Evolutionary conservation across 2,797 vertebrate species (phyloP).

Genomic region (Myotis vivesi): DNA sequence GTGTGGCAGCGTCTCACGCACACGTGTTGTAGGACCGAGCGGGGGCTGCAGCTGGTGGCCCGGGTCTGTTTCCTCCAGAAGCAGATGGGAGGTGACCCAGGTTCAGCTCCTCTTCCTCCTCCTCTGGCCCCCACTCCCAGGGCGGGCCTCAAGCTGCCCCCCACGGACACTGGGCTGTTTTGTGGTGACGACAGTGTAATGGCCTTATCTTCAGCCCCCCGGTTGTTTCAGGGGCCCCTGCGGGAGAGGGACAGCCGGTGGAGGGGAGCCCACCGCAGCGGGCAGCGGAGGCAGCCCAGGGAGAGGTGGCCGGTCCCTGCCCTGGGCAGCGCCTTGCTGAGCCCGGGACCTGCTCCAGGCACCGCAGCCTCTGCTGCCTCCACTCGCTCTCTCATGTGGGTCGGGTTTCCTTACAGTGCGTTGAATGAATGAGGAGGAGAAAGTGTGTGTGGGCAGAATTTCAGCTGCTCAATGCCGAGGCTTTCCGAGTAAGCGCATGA

Average conservation of each 20-base stretch:
- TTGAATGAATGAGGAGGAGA: conserved; percentile 15
- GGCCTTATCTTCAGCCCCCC: not conserved
- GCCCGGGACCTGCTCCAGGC: not conserved
- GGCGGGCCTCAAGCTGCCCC: too few species aligned
- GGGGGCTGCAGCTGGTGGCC: not conserved
- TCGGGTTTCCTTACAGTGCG: not conserved
- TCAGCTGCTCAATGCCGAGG: not conserved
- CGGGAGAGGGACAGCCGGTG: not conserved
- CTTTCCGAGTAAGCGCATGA: conserved; percentile 33
- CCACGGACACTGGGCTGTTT: not conserved
- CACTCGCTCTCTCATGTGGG: not conserved
- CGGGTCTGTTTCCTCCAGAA: not conserved
- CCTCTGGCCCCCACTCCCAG: not conserved
- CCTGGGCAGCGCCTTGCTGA: not conserved
- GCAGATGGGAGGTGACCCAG: not conserved
- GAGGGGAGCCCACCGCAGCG: not conserved
- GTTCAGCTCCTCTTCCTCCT: too few species aligned
- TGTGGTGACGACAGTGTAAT: not conserved
- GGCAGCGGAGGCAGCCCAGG: not conserved
- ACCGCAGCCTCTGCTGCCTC: not conserved
- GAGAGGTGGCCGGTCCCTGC: not conserved
- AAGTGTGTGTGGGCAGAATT: conserved; percentile 5
- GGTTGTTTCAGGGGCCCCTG: not conserved
- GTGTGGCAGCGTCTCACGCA: not conserved
- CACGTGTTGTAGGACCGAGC: accelerated